These are phyloP conservation scores for Nebria salina DNA, from an alignment of 2,888 invertebrate genomes.

Conservation along the genomic window DNA sequence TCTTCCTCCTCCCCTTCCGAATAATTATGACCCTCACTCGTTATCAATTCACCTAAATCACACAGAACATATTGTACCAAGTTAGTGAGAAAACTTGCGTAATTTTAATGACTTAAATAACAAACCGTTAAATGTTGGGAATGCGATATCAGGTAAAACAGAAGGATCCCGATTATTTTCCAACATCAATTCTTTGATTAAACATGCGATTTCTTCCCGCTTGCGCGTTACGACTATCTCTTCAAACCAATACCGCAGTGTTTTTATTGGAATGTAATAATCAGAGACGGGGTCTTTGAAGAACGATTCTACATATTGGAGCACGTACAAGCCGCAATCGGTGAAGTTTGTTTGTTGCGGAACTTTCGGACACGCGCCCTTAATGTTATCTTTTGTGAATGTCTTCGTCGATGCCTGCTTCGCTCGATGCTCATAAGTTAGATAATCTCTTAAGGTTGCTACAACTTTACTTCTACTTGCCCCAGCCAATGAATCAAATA, in stretches of 20 bases:
- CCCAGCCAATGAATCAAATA: slow-evolving; percentile 93
- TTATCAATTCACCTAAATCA: slow-evolving; percentile 67
- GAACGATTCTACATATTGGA: slow-evolving; percentile 97
- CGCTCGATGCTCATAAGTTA: slow-evolving; percentile 85
- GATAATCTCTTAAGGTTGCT: slow-evolving; percentile 89
- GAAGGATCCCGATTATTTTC: slow-evolving; percentile 75
- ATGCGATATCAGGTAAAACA: slow-evolving; percentile 75
- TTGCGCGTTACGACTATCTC: slow-evolving; percentile 85
- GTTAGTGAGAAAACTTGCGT: neutral
- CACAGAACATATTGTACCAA: neutral
- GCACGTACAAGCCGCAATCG: slow-evolving; percentile 94
- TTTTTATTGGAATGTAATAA: slow-evolving; percentile 84
- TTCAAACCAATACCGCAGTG: slow-evolving; percentile 87
- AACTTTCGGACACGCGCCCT: slow-evolving; percentile 87
- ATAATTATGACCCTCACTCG: neutral
- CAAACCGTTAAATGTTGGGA: slow-evolving; percentile 80
- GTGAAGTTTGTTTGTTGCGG: slow-evolving; percentile 98
- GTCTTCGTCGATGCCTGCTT: slow-evolving; percentile 72
- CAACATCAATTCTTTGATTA: slow-evolving; percentile 79
- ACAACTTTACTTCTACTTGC: slow-evolving; percentile 85
- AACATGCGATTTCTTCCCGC: slow-evolving; percentile 83
- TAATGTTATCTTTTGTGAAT: slow-evolving; percentile 85
- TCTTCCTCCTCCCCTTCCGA: slow-evolving; percentile 63
- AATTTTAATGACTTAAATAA: slow-evolving; percentile 51
- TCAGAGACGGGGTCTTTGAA: slow-evolving; percentile 88